A percentile compares a stretch with the other conserved stretches of the same genome.
Conservation (phyloP, 2,113 vertebrate genomes). For the Petromus typicus region DNA sequence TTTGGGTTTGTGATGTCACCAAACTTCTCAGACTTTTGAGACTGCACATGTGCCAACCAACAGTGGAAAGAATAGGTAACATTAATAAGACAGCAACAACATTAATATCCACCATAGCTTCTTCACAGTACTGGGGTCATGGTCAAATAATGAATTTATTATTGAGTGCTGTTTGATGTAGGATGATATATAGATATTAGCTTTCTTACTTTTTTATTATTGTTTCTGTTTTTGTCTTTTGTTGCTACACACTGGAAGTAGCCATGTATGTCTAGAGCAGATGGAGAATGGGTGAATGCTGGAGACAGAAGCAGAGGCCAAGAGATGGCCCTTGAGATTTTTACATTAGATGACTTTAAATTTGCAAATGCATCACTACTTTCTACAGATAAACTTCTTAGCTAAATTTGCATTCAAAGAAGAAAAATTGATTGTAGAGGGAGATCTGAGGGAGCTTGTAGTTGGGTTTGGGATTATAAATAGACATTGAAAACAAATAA, state of each 20-base stretch:
- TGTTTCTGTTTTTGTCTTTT: not conserved
- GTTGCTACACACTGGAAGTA: not conserved
- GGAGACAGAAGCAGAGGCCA: not conserved
- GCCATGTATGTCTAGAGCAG: not conserved
- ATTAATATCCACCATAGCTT: not conserved
- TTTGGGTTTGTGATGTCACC: not conserved
- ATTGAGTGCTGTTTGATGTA: not conserved
- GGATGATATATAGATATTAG: not conserved
- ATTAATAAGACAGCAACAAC: not conserved
- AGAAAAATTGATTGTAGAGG: not conserved
- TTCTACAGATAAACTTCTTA: conserved; percentile 1
- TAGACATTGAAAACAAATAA: not conserved
- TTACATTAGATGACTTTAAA: not conserved
- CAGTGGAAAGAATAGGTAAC: too few species aligned
- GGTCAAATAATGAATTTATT: not conserved
- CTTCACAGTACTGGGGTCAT: not conserved
- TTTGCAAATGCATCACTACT: not conserved
- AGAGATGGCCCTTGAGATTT: not conserved
- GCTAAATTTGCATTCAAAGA: conserved; percentile 29
- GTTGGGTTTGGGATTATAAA: not conserved
- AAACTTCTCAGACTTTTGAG: not conserved
- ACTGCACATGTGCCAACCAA: not conserved
- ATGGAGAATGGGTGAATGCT: not conserved
- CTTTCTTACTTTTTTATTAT: not conserved
- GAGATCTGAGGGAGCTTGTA: not conserved